These are phyloP conservation scores for Helicoverpa armigera DNA, from an alignment of 1,140 invertebrate species.

Conservation along the genomic window DNA sequence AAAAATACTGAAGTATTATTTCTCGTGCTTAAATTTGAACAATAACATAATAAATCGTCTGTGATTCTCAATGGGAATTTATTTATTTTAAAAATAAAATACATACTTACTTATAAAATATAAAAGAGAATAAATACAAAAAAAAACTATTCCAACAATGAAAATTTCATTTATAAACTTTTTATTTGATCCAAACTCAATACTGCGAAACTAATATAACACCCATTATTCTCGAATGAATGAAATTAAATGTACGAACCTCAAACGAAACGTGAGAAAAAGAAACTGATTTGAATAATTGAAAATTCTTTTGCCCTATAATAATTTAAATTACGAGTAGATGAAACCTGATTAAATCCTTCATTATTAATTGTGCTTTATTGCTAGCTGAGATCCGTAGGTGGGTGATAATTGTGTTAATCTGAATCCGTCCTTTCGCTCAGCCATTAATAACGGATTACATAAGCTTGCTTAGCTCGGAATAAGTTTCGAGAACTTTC, in stretches of 20 bases:
- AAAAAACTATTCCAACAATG: too few relatives aligned
- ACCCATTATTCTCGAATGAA: neutral
- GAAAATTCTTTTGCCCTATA: conserved; percentile 9
- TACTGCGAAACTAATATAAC: too few relatives aligned
- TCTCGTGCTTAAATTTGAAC: too few relatives aligned
- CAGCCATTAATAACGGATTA: neutral
- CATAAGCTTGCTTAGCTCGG: neutral
- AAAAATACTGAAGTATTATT: too few relatives aligned
- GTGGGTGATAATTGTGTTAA: conserved; percentile 1
- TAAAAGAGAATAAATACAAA: too few relatives aligned
- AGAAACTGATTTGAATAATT: conserved; percentile 32
- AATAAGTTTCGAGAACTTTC: too few relatives aligned
- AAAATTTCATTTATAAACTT: too few relatives aligned
- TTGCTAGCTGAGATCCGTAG: neutral
- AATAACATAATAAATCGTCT: too few relatives aligned
- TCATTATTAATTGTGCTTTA: conserved; percentile 35
- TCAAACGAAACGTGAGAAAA: neutral
- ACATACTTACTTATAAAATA: too few relatives aligned
- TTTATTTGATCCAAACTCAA: too few relatives aligned
- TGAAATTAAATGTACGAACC: neutral
- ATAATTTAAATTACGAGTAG: conserved; percentile 24
- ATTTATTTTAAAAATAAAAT: too few relatives aligned
- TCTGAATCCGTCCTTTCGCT: neutral
- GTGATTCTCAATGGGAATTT: too few relatives aligned
- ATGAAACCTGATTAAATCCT: conserved; percentile 31